Base-by-base conservation (phyloP, 2,888 invertebrate species). In the Thymelicus sylvestris region DNA sequence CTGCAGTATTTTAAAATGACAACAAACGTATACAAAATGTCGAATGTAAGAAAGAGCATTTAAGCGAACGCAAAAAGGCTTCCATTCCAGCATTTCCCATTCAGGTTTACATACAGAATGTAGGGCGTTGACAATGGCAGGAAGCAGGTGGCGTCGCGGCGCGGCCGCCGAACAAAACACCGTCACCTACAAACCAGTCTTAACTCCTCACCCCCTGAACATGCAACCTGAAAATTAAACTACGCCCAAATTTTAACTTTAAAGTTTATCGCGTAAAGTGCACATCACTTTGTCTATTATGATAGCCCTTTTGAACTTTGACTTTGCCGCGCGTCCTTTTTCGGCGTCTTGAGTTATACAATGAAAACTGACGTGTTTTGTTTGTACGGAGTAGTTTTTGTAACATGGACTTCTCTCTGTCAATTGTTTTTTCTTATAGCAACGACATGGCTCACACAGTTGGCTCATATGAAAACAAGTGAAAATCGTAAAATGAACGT, bases 171-270 rank as follows among this genome's bases (percentile, higher is more conserved):
- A 82, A 79, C 79, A 82, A 84, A 85, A 86, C 83, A 84, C 83
- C 82, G 85, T 86, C 86, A 87, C 86, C 87, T 86, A 85, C 80
- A 88, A 85, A 84, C 82, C 81, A 80, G 81, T 82, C 79, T 57
- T 5, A 31, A 31, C 31, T 5, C 55, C 55, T 80, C 81, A 81
- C 84, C 31, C 47, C 63, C 63, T 61, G 65, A 84, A 81, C 79
- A 79, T 71, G 71, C 76, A 77, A 73, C 70, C 72, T 79, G 76
- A 74, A 74, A 67, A 71, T 73, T 68, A 74, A 38, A 67, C 48
- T n/a, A 44, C 77, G 72, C 60, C 41, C 75, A 68, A 83, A 82
- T 79, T 74, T 80, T 74, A 79, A 83, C 86, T 81, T 80, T 84
- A 82, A 73, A 47, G 68, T 15, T 57, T 66, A 8, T 41, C 59